These are phyloP conservation scores for Bergia sp. DNA, from an alignment of 92 coral and sea anemone species.

Conservation along the genomic window DNA sequence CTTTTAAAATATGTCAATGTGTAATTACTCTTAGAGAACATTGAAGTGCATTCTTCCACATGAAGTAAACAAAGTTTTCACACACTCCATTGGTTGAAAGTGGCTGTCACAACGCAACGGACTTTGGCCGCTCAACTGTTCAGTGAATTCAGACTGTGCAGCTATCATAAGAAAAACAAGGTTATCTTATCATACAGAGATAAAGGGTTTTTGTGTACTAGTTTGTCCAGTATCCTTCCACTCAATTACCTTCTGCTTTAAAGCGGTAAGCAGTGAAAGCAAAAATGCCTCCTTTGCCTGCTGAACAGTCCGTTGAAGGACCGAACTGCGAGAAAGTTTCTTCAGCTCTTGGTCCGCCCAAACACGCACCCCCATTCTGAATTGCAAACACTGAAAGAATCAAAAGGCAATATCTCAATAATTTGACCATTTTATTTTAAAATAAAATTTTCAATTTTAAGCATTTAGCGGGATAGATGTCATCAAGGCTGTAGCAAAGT, in stretches of 20 bases:
- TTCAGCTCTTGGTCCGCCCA: constrained; percentile 78
- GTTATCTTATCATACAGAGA: no score
- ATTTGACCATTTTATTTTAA: no score
- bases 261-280: constrained; percentile 80
- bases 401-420: neutral
- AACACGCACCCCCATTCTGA: constrained; percentile 92
- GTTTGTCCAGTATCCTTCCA: neutral
- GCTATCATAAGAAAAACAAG: no score
- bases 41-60: no score
- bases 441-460: no score
- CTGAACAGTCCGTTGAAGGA: constrained; percentile 74
- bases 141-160: no score
- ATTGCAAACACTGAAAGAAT: constrained; percentile 80
- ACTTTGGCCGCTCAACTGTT: no score
- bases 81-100: no score
- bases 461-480: neutral
- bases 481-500: neutral
- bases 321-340: constrained; percentile 76
- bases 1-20: no score
- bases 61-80: no score
- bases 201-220: neutral
- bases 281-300: constrained; percentile 80
- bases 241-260: constrained; percentile 66
- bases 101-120: no score
- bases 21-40: no score